Base-by-base conservation (phyloP, 2,113 vertebrate species). In the Dissostichus mawsoni region DNA sequence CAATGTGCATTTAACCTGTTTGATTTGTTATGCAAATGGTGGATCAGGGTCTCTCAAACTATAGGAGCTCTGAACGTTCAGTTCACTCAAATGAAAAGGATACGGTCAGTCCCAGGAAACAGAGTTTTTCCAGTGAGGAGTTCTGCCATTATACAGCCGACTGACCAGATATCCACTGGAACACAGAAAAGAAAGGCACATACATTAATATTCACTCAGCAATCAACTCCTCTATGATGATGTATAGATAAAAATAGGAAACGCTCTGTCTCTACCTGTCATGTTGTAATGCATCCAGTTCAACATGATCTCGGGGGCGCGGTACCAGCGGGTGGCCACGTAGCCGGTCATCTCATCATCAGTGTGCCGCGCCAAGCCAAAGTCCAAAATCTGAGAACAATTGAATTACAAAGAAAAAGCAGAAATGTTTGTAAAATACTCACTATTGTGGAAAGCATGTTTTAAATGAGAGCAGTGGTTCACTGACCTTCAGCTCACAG, bases 201-300 rank as follows among this genome's bases (percentile, higher is more conserved):
- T 11, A 69, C 23, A 36, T 79, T 17, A 52, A 0, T 16, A 51
- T 33, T 61, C n/a, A 52, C 36, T n/a, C 11, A 8, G 18, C 2
- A 48, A 23, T 57, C 7, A 29, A 5, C 23, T 72, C 13, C 14
- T 36, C 9, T 12, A 12, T 47, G 4, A 14, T 53, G 12, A 29
- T 2, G 5, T 12, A 29, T 4, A 5, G 1, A 12, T 48, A 6
- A 0, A 16, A 1, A 17, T 7, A 25, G 13, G n/a, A n/a, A 47
- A 11, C 25, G 52, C 10, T 23, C 11, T 9, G n/a, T 53, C 4
- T 70, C 17, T 85, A 99, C 98, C 98, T 92, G 98, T 99, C 95
- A 98, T 97, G 93, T 99, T 99, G 95, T 99, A 99, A 92, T 99
- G 98, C 98, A 99, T 99, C 98, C 98, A 99, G 93, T 99, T 99